phyloP scores from a whole-genome alignment of 2,797 vertebrate genomes.

The Pipistrellus nathusii region DNA sequence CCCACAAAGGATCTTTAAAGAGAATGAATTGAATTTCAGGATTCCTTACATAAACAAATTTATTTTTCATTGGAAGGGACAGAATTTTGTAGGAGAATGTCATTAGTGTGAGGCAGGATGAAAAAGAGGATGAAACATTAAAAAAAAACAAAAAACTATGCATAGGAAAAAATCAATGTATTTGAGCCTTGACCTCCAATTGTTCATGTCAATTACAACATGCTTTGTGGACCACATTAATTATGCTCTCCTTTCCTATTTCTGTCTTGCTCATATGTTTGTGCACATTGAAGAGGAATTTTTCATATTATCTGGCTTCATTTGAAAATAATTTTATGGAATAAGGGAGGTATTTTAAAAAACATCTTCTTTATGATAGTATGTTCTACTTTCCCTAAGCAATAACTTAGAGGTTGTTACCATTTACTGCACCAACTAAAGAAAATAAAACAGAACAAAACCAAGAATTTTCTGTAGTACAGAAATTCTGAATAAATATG shows the following conservation, averaged over 20 bases:
- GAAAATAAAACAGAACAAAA: slow-evolving; percentile 65
- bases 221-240: slow-evolving; percentile 48
- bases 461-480: not conserved
- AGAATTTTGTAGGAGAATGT: not conserved
- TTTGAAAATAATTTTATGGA: slow-evolving; percentile 39
- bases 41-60: not conserved
- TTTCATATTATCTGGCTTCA: slow-evolving; percentile 36
- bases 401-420: slow-evolving; percentile 62
- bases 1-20: not conserved
- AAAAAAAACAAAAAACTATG: not conserved
- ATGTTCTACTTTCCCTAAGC: slow-evolving; percentile 29
- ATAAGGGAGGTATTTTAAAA: slow-evolving; percentile 32
- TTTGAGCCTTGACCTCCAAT: slow-evolving; percentile 34
- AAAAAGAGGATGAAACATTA: slow-evolving; percentile 10
- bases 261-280: not conserved
- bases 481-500: slow-evolving; percentile 73
- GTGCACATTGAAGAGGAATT: not conserved
- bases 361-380: not conserved
- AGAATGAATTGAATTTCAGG: not conserved
- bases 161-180: slow-evolving; percentile 25
- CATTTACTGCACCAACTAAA: slow-evolving; percentile 65
- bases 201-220: not conserved
- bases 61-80: not conserved
- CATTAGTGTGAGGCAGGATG: not conserved
- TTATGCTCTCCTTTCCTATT: slow-evolving; percentile 54